Evolutionary conservation across 1,140 invertebrate genomes (phyloP), one percentile per base, ranked within the genome.

Genomic region (Drosophila navojoa): DNA sequence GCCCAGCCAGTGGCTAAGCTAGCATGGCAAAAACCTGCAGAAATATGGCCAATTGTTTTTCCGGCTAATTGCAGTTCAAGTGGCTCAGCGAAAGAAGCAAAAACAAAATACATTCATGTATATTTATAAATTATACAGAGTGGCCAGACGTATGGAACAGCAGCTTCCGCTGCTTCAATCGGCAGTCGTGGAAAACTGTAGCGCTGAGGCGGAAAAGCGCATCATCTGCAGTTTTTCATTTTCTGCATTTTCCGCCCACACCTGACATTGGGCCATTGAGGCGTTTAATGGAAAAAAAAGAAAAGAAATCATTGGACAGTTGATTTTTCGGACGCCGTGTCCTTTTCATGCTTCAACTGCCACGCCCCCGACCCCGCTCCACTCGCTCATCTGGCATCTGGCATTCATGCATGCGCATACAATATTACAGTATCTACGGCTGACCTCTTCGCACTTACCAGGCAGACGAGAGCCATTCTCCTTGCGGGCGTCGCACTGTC

Each of bases 41-140:
- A 15, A 45, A 45, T 45, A 16, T 45, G 42, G 42, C 42, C 42
- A 40, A 70, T 49, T 44, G 60, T 40, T 58, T 47, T 70, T 58
- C 29, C 64, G 72, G 79, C 74, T 77, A 81, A 81, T 81, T 81
- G 79, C 77, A 81, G 79, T 81, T 81, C 74, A 81, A 81, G 79
- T 81, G 78, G 61, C 42, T 29, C 29, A 29, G 22, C 25, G 4
- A 9, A n/a, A n/a, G n/a, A n/a, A n/a, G n/a, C n/a, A n/a, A n/a
- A n/a, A n/a, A n/a, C n/a, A n/a, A n/a, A n/a, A n/a, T n/a, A n/a
- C n/a, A n/a, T n/a, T n/a, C n/a, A n/a, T n/a, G n/a, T n/a, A n/a
- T n/a, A n/a, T n/a, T n/a, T n/a, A n/a, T n/a, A n/a, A 62, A 52
- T 62, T 38, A 62, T 50, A 27, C n/a, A 16, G 16, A 22, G 22